Conservation (phyloP, 2,797 vertebrate genomes). For the Anguilla marmorata region DNA sequence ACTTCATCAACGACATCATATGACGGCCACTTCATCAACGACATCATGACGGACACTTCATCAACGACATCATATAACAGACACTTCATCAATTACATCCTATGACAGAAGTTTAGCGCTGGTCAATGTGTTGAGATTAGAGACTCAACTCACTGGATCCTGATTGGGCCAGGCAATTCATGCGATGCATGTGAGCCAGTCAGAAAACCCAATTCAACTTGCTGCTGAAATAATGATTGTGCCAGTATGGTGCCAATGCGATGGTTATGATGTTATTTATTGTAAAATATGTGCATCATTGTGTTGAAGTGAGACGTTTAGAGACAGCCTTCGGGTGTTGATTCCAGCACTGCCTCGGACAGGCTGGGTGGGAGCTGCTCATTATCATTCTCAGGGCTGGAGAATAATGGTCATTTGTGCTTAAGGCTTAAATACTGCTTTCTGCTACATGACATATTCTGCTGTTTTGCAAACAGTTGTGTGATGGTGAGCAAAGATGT, state of each 20-base stretch:
- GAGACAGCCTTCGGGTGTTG: background rate
- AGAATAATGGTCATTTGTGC: conserved; percentile 47
- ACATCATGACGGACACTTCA: background rate
- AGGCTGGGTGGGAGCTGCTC: too few relatives aligned
- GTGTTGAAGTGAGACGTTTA: background rate
- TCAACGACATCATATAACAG: background rate
- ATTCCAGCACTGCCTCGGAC: too few relatives aligned
- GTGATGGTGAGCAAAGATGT: conserved; percentile 7
- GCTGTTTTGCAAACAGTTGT: conserved; percentile 7
- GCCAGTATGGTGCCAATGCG: background rate
- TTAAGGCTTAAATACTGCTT: conserved; percentile 46
- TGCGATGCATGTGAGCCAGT: background rate
- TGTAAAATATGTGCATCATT: background rate
- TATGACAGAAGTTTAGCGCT: too few relatives aligned
- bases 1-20: too few relatives aligned
- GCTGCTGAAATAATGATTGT: background rate
- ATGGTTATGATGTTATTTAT: background rate
- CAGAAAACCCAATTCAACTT: background rate
- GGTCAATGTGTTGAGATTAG: background rate
- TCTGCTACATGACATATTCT: background rate
- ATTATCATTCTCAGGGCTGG: conserved; percentile 44
- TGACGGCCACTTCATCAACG: background rate
- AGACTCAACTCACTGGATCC: background rate
- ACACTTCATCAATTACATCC: background rate
- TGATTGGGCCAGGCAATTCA: background rate